These are phyloP conservation scores for Manis crassicaudata DNA, from an alignment of 2,797 vertebrate genomes.

Conservation along the genomic window DNA sequence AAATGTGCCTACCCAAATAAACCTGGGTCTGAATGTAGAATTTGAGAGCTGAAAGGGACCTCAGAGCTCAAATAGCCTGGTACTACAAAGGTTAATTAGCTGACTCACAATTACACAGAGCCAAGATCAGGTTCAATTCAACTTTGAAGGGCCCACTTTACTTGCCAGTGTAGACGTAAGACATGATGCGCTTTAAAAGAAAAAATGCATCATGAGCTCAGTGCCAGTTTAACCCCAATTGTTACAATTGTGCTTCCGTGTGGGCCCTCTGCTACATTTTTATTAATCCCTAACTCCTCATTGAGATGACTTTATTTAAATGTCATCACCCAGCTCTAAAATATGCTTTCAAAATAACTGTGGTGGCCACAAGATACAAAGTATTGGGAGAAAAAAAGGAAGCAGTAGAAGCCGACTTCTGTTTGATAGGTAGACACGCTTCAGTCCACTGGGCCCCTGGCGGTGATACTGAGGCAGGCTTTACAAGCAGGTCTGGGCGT, in stretches of 20 bases:
- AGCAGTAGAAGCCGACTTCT: conserved; percentile 67
- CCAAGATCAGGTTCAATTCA: conserved; percentile 51
- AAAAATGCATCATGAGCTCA: conserved; percentile 61
- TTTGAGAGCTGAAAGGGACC: conserved; percentile 47
- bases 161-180: conserved; percentile 72
- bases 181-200: conserved; percentile 63
- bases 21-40: not conserved
- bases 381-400: conserved; percentile 74
- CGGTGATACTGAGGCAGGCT: conserved; percentile 74
- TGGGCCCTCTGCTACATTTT: conserved; percentile 71
- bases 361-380: conserved; percentile 76
- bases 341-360: conserved; percentile 78
- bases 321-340: conserved; percentile 81
- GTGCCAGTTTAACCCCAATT: conserved; percentile 65
- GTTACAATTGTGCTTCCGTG: conserved; percentile 60
- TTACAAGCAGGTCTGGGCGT: conserved; percentile 71
- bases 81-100: conserved; percentile 64
- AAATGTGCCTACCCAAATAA: not conserved
- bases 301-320: conserved; percentile 82
- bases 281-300: conserved; percentile 78
- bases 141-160: conserved; percentile 52
- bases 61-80: not conserved
- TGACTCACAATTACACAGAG: conserved; percentile 15
- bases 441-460: conserved; percentile 74
- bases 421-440: conserved; percentile 79